Evolutionary conservation across 2,113 vertebrate genomes (phyloP), one percentile per base, ranked within the genome.

Genomic region (Mesembrinibis cayennensis): DNA sequence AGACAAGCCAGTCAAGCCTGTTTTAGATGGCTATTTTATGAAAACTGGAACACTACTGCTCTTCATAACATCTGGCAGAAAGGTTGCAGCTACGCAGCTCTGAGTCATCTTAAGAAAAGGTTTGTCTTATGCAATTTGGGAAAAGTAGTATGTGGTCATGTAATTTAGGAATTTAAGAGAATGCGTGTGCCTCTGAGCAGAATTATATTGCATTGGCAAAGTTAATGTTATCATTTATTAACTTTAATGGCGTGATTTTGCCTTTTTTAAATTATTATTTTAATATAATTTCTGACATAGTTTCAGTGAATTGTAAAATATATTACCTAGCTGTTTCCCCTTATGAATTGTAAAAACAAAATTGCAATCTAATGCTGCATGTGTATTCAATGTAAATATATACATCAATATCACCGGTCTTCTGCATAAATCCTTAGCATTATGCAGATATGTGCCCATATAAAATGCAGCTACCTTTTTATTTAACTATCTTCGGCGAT

Each of bases 151-250:
- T 44, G 71, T 90, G 71, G 50, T 95, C 34, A 42, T 19, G 50
- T 86, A 95, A 96, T 90, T 94, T 77, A 92, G 74, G 82, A 90
- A 77, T 93, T 79, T 62, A n/a, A 58, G 32, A 80, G 42, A 85
- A 32, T 73, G n/a, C 6, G 0, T 49, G 12, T 82, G 30, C 66
- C 52, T 71, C 66, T 63, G 53, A 94, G 82, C 49, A 79, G 87
- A 89, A 50, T 86, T 58, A 25, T 32, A 77, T 73, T 70, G 74
- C 32, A 47, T 10, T 45, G 30, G 20, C 53, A 82, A 62, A 42
- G 45, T 82, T 89, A 66, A 58, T 65, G 25, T 56, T 53, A 32
- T 71, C 2, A 47, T 67, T 53, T 92, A n/a, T 77, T 80, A 72
- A 80, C 25, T 30, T 82, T 53, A 77, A 69, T 83, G 52, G 26